Percentiles rank a stretch among this genome's conserved stretches.
Evolutionary conservation across 2,888 invertebrate genomes (phyloP).

Genomic region (Euplexia lucipara): DNA sequence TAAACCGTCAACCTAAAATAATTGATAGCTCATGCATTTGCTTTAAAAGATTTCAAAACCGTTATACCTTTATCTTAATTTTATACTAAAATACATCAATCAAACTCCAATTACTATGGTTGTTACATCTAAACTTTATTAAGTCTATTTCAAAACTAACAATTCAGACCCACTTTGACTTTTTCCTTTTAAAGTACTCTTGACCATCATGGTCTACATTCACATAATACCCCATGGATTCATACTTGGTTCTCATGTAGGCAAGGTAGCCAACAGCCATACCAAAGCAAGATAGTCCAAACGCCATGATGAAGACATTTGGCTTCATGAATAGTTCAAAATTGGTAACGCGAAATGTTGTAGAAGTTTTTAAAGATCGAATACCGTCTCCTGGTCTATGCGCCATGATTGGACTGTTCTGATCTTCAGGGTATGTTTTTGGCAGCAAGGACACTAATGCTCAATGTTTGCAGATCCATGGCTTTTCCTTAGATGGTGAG

Average conservation of each 20-base stretch:
- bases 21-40: too few relatives aligned
- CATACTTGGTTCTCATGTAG: constrained; percentile 13
- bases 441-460: not conserved
- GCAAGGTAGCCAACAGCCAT: constrained; percentile 12
- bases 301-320: constrained; percentile 10
- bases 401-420: not conserved
- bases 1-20: too few relatives aligned
- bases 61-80: not conserved
- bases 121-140: not conserved
- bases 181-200: constrained; percentile 22
- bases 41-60: too few relatives aligned
- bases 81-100: not conserved
- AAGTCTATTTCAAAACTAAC: not conserved
- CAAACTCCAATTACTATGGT: not conserved
- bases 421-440: not conserved
- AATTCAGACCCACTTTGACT: constrained; percentile 42
- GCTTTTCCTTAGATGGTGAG: not conserved
- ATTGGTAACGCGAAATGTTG: constrained; percentile 13
- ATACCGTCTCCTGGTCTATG: constrained; percentile 33
- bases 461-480: not conserved
- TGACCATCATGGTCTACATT: constrained; percentile 5
- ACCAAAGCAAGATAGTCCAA: constrained; percentile 14
- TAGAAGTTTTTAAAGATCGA: constrained; percentile 24
- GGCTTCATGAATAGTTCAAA: constrained; percentile 37
- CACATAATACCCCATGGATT: constrained; percentile 22